Evolutionary conservation across 2,797 vertebrate species (phyloP).

Genomic region (Rhynchotus rufescens): DNA sequence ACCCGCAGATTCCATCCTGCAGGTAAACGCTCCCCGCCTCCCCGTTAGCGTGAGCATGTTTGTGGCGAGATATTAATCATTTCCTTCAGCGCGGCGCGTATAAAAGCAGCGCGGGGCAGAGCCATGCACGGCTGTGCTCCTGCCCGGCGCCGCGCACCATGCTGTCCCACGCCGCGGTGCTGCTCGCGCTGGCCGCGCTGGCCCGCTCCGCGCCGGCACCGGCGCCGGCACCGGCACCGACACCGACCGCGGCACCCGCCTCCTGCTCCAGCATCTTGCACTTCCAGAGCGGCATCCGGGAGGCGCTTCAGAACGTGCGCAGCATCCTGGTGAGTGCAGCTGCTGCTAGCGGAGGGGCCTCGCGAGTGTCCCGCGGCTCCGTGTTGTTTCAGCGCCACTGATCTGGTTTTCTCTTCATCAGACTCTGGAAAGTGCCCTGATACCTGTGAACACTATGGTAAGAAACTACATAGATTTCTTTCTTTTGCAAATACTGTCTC

Average conservation of each 20-base stretch:
- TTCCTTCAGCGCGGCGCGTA: conserved; percentile 80
- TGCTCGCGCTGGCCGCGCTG: conserved; percentile 26
- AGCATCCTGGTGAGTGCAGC: too few species aligned
- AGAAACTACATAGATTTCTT: not conserved
- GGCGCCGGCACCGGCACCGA: accelerated
- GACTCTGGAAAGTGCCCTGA: not conserved
- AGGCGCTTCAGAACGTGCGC: too few species aligned
- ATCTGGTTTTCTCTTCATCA: conserved; percentile 23
- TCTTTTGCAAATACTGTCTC: not conserved
- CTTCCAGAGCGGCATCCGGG: too few species aligned
- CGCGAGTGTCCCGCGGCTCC: not conserved
- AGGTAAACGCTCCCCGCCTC: conserved; percentile 78
- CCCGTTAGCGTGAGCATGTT: conserved; percentile 60
- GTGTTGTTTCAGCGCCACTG: not conserved
- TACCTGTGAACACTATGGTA: not conserved
- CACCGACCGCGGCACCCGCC: too few species aligned
- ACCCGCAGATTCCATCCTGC: conserved; percentile 77
- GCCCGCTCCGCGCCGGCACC: not conserved
- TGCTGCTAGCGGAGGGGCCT: too few species aligned
- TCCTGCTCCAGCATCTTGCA: too few species aligned
- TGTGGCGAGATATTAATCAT: conserved; percentile 86
- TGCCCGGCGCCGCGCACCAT: conserved; percentile 7
- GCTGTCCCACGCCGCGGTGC: conserved; percentile 20
- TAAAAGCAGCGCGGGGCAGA: conserved; percentile 63
- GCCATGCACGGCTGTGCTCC: conserved; percentile 22